phyloP scores from a whole-genome alignment of 2,113 vertebrate genomes.

The Grantiella picta region DNA sequence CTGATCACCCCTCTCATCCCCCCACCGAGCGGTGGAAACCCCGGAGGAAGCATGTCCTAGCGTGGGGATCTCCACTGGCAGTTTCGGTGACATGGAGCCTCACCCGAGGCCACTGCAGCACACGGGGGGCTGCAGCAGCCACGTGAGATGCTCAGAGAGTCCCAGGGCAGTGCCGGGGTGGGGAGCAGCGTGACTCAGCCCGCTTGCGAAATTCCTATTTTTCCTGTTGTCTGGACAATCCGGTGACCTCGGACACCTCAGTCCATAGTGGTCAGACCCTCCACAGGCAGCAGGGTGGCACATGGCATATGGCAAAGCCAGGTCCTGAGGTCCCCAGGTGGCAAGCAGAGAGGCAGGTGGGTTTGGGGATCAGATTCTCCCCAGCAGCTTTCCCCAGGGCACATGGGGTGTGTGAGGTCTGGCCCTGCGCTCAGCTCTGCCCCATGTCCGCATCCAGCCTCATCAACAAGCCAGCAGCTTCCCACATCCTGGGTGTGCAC shows the following conservation, averaged over 20 bases:
- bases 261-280: rapidly evolving
- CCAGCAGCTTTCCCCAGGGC: background rate
- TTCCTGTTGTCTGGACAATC: background rate
- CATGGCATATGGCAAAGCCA: background rate
- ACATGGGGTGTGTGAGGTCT: rapidly evolving
- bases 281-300: background rate
- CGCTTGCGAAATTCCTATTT: constrained; percentile 18
- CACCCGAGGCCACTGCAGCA: rapidly evolving
- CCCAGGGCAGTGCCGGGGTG: background rate
- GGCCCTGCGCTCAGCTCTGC: background rate
- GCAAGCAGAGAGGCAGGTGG: background rate
- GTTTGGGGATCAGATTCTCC: background rate
- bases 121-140: background rate
- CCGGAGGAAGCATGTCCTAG: rapidly evolving
- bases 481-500: rapidly evolving
- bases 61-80: background rate
- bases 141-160: background rate
- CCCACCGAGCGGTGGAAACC: rapidly evolving
- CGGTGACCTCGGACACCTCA: background rate
- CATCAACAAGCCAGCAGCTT: background rate
- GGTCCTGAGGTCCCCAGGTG: background rate
- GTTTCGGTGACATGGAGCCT: background rate
- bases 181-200: background rate
- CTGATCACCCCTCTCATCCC: background rate
- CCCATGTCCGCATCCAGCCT: rapidly evolving